These are phyloP conservation scores for Myotis pilosus DNA, from an alignment of 2,797 vertebrate genomes.

Conservation along the genomic window DNA sequence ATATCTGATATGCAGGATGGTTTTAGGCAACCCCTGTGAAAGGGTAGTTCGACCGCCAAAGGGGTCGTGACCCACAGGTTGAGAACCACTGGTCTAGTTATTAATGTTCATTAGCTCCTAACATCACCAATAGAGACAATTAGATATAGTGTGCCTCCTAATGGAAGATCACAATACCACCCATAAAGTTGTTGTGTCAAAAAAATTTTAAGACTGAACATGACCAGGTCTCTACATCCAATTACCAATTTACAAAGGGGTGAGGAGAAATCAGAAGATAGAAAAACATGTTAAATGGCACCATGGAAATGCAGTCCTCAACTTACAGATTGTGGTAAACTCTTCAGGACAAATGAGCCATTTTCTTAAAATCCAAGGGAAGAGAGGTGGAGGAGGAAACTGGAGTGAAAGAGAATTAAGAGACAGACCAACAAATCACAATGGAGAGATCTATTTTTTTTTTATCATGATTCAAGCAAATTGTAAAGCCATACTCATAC, in stretches of 20 bases:
- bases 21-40: no score
- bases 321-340: neutral
- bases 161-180: neutral
- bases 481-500: neutral
- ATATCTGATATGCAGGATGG: no score
- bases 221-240: neutral
- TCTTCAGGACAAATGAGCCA: neutral
- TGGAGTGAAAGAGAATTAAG: neutral
- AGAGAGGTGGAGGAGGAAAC: neutral
- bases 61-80: no score
- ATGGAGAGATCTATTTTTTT: neutral
- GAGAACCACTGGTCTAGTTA: neutral
- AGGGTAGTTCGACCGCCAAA: no score
- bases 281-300: neutral
- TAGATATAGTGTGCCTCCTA: neutral
- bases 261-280: neutral
- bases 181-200: neutral
- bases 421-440: neutral
- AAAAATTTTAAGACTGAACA: neutral
- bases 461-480: neutral
- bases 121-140: neutral
- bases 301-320: neutral
- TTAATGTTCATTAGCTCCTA: neutral
- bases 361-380: neutral
- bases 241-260: neutral